Base-by-base conservation (phyloP, 2,888 invertebrate species). In the Lagria hirta region DNA sequence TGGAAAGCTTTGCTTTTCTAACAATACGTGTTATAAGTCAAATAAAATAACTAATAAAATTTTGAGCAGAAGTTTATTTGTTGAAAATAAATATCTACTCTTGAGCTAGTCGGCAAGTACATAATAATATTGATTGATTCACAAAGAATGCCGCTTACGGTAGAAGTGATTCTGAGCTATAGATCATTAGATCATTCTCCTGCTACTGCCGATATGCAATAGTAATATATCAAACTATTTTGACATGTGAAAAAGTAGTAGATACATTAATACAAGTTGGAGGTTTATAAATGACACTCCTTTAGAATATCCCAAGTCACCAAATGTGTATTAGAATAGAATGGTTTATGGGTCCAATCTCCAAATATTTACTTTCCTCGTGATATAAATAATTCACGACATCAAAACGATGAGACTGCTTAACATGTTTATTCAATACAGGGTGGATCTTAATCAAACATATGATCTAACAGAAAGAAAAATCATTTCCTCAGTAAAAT, bases 181-280 rank as follows among this genome's bases (percentile, higher is more conserved):
- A 58, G 58, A 65, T 62, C 65, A 64, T 65, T 63, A 62, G 61
- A 62, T 58, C 58, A 57, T 54, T 57, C 57, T 54, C 54, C 58
- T 57, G 63, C 63, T 62, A 62, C 60, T 50, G 64, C 60, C n/a
- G 60, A 61, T 62, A 61, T 61, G 58, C 58, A 62, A 55, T 60
- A 60, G 51, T 58, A 60, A 64, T 65, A 64, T 62, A 65, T 65
- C 65, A 65, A 57, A 59, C 38, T 58, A 63, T 60, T 63, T 61
- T 65, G 65, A 65, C 65, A 61, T 61, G 58, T 62, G 61, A 63
- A 63, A 61, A 60, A 62, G 54, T 60, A 60, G 61, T 53, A 57
- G 59, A 55, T 55, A 60, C 60, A 62, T 61, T 61, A 63, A 60
- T 61, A 60, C 58, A 54, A 58, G 55, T 57, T 57, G 58, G 53